Evolutionary conservation across 1,140 invertebrate genomes (phyloP).

Genomic region (Anthonomus grandis): DNA sequence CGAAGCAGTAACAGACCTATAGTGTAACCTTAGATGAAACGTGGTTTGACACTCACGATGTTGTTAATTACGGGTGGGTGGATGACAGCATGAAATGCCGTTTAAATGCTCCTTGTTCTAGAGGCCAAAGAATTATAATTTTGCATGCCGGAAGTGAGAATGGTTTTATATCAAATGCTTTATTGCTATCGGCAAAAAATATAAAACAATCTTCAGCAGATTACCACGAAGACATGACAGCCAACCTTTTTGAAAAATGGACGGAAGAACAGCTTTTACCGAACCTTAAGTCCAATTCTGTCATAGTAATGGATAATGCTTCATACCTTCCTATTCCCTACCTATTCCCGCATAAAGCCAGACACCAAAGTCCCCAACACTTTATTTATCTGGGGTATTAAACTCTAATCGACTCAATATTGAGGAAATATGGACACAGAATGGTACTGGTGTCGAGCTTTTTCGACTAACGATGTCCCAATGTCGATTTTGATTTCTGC

Average conservation of each 20-base stretch:
- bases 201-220: conserved; percentile 21
- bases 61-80: conserved; percentile 12
- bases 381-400: no score
- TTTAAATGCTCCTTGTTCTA: conserved; percentile 16
- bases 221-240: conserved; percentile 30
- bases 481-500: no score
- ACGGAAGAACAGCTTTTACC: conserved; percentile 14
- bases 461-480: no score
- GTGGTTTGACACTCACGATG: conserved; percentile 14
- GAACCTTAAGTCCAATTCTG: conserved; percentile 17
- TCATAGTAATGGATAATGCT: conserved; percentile 27
- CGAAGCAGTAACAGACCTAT: background rate
- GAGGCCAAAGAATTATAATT: conserved; percentile 35
- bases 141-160: conserved; percentile 34
- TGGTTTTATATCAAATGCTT: conserved; percentile 33
- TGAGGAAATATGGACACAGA: no score
- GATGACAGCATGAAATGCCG: conserved; percentile 10
- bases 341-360: no score
- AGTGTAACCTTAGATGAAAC: conserved; percentile 8
- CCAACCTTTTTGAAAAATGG: conserved; percentile 19
- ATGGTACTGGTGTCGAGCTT: no score
- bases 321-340: no score
- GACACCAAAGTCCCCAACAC: no score
- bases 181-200: conserved; percentile 29
- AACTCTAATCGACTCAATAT: no score